Conservation (phyloP, 2,113 vertebrate genomes). For the Sceloporus undulatus region DNA sequence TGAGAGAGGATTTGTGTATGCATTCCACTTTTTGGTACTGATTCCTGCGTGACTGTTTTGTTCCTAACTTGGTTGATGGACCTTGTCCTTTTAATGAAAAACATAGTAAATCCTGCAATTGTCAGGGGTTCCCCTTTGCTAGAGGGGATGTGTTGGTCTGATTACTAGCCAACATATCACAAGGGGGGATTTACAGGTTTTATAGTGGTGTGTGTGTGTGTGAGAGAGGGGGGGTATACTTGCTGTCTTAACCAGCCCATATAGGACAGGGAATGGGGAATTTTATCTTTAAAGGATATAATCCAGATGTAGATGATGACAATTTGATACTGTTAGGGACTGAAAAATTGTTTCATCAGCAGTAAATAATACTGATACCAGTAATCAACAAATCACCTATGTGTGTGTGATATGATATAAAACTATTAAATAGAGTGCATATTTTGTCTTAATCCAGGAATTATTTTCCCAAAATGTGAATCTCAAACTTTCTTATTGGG, state of each 20-base stretch:
- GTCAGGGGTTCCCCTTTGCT: too few species aligned
- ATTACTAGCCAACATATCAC: slow-evolving; percentile 18
- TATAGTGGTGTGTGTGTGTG: neutral
- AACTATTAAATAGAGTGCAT: neutral
- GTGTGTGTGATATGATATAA: neutral
- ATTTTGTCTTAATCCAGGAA: neutral
- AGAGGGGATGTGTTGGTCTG: neutral
- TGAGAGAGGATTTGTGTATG: neutral
- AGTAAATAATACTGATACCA: neutral
- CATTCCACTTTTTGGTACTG: neutral
- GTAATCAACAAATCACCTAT: too few species aligned
- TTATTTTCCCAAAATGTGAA: neutral
- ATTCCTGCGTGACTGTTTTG: neutral
- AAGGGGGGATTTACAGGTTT: neutral
- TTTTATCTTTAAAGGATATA: neutral
- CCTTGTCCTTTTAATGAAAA: neutral
- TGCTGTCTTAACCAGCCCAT: neutral
- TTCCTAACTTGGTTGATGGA: too few species aligned
- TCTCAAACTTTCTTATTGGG: neutral
- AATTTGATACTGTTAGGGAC: neutral
- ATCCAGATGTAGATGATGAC: neutral
- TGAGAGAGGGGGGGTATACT: neutral
- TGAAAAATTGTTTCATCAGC: neutral
- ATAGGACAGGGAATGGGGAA: too few species aligned
- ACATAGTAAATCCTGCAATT: too few species aligned